These are phyloP conservation scores for Papilio protenor DNA, from an alignment of 2,888 invertebrate species.

Conservation along the genomic window DNA sequence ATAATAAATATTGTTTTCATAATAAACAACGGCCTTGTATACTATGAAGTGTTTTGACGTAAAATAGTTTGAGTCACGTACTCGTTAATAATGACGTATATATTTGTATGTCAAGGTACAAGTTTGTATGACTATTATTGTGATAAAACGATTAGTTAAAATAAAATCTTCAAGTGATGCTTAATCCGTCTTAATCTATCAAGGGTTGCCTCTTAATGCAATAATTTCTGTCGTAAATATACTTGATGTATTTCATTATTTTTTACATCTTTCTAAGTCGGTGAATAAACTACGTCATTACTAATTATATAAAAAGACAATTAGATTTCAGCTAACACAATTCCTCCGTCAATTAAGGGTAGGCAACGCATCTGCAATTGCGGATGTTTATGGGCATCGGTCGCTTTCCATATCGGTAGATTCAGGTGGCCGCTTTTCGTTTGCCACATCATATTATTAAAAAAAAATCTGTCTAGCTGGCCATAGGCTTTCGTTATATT, in stretches of 20 bases:
- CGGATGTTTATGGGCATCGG: too few species aligned
- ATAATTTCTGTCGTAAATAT: neutral
- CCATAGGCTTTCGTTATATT: too few species aligned
- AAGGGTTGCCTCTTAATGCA: neutral
- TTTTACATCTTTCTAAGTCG: too few species aligned
- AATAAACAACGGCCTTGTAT: slow-evolving; percentile 5
- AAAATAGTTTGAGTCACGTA: neutral
- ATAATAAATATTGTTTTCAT: slow-evolving; percentile 14
- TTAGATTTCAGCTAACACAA: too few species aligned
- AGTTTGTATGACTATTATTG: neutral
- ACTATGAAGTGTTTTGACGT: slow-evolving; percentile 14
- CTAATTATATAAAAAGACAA: too few species aligned
- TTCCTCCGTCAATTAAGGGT: too few species aligned
- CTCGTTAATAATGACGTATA: neutral
- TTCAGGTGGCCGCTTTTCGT: too few species aligned
- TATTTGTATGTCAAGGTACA: slow-evolving; percentile 15
- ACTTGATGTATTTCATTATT: neutral
- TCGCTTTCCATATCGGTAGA: too few species aligned
- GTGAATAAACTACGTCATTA: too few species aligned
- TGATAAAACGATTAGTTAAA: neutral
- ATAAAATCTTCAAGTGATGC: neutral
- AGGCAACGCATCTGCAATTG: too few species aligned
- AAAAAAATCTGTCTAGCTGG: too few species aligned
- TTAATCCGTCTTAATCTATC: neutral
- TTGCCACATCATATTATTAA: too few species aligned